These are phyloP conservation scores for Hoplias malabaricus DNA, from an alignment of 2,113 vertebrate genomes.

Conservation along the genomic window DNA sequence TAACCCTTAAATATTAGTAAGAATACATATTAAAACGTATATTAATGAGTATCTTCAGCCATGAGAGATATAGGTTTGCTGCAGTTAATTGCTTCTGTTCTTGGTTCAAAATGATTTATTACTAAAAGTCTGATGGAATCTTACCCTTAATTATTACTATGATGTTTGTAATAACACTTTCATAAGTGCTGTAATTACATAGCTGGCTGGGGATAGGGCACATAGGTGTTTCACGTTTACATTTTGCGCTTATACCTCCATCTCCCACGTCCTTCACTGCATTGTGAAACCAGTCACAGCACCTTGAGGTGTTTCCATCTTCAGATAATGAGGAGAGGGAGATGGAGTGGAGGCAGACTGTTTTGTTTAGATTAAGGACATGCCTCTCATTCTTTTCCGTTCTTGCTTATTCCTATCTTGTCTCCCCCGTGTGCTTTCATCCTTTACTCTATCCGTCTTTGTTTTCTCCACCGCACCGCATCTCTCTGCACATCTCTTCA, in stretches of 20 bases:
- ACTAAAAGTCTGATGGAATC: too few relatives aligned
- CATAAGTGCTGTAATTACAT: neutral
- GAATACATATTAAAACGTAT: too few relatives aligned
- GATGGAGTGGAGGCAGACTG: neutral
- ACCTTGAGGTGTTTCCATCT: neutral
- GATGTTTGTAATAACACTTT: neutral
- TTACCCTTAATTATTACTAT: neutral
- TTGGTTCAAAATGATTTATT: too few relatives aligned
- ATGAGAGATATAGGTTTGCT: too few relatives aligned
- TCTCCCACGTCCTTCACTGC: neutral
- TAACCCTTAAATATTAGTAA: too few relatives aligned
- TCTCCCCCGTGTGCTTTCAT: constrained; percentile 12
- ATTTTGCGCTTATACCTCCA: neutral
- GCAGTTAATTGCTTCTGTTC: too few relatives aligned
- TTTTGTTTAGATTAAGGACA: neutral
- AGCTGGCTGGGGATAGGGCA: neutral
- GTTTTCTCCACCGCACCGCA: neutral
- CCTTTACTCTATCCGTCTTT: constrained; percentile 29
- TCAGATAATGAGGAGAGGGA: neutral
- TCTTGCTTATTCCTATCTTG: constrained; percentile 14
- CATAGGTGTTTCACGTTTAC: neutral
- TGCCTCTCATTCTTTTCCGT: neutral
- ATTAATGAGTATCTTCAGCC: too few relatives aligned
- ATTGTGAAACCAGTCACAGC: neutral
- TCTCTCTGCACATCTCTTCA: constrained; percentile 17